Conservation (phyloP, 1,140 invertebrate species). For the Laupala kohalensis region DNA sequence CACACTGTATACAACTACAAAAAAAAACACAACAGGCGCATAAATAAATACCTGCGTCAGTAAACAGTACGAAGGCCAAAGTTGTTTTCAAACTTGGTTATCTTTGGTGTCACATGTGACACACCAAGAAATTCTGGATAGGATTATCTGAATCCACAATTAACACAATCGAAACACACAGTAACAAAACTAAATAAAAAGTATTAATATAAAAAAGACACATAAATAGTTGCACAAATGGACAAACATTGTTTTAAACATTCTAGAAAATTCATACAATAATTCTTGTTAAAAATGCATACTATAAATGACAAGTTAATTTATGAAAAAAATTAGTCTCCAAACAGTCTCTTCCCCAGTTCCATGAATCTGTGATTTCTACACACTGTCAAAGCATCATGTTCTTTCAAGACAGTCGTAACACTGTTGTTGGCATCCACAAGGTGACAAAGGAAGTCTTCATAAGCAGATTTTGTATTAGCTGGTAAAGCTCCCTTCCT, state of each 20-base stretch:
- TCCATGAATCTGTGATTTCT: slow-evolving; percentile 79
- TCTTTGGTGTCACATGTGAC: background rate
- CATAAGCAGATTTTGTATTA: slow-evolving; percentile 76
- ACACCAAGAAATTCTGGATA: background rate
- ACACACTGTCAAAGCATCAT: slow-evolving; percentile 66
- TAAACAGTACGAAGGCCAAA: background rate
- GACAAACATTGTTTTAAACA: background rate
- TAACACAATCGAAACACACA: background rate
- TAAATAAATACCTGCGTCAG: background rate
- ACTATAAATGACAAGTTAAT: background rate
- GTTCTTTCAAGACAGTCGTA: slow-evolving; percentile 63
- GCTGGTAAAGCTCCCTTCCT: slow-evolving; percentile 64
- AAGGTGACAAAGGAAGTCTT: slow-evolving; percentile 74
- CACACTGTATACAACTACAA: too few relatives aligned
- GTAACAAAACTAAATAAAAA: background rate
- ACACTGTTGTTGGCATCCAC: slow-evolving; percentile 67
- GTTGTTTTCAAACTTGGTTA: background rate
- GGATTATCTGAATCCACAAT: background rate
- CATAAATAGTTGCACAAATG: background rate
- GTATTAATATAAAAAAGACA: background rate
- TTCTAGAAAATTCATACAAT: background rate
- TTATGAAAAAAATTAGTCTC: slow-evolving; percentile 42
- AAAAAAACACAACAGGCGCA: background rate
- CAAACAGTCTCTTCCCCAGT: slow-evolving; percentile 69
- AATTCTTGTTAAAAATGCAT: background rate